Evolutionary conservation across 2,888 invertebrate genomes (phyloP).

Genomic region (Clusia tigrina): DNA sequence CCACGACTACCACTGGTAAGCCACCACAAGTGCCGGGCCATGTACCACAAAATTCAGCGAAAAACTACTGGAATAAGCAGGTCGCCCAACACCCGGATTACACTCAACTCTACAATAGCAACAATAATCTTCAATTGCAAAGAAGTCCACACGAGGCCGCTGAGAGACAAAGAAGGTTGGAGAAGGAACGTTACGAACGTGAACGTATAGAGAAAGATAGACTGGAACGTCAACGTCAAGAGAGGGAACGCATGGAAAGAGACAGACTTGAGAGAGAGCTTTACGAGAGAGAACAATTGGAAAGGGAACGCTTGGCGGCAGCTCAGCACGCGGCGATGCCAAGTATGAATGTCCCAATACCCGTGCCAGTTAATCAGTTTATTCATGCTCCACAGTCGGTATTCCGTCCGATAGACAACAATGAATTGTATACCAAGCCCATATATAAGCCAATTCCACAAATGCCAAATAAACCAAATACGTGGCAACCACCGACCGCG

Average conservation of each 20-base stretch:
- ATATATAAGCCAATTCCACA: slow-evolving; percentile 56
- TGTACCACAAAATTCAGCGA: slow-evolving; percentile 64
- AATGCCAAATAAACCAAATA: slow-evolving; percentile 36
- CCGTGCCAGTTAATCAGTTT: slow-evolving; percentile 73
- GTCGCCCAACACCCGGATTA: slow-evolving; percentile 54
- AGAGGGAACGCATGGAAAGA: slow-evolving; percentile 38
- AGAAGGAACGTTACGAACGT: slow-evolving; percentile 47
- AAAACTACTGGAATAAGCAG: slow-evolving; percentile 72
- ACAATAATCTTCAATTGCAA: slow-evolving; percentile 30
- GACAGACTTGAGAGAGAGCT: slow-evolving; percentile 63
- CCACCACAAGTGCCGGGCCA: slow-evolving; percentile 64
- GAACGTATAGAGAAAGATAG: slow-evolving; percentile 39
- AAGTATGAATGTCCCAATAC: slow-evolving; percentile 48
- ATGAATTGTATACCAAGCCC: slow-evolving; percentile 43
- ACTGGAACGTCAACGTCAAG: slow-evolving; percentile 32
- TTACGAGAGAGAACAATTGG: slow-evolving; percentile 44
- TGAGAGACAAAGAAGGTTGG: slow-evolving; percentile 46
- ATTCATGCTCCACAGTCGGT: slow-evolving; percentile 81
- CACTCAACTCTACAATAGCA: slow-evolving; percentile 21
- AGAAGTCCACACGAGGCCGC: slow-evolving; percentile 41
- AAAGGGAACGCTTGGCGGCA: slow-evolving; percentile 41
- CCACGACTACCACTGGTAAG: slow-evolving; percentile 60
- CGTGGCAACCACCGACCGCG: slow-evolving; percentile 41
- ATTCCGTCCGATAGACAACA: slow-evolving; percentile 69
- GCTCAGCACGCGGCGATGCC: slow-evolving; percentile 49